Evolutionary conservation across 2,113 vertebrate species (phyloP).

Genomic region (Aptenodytes forsteri): DNA sequence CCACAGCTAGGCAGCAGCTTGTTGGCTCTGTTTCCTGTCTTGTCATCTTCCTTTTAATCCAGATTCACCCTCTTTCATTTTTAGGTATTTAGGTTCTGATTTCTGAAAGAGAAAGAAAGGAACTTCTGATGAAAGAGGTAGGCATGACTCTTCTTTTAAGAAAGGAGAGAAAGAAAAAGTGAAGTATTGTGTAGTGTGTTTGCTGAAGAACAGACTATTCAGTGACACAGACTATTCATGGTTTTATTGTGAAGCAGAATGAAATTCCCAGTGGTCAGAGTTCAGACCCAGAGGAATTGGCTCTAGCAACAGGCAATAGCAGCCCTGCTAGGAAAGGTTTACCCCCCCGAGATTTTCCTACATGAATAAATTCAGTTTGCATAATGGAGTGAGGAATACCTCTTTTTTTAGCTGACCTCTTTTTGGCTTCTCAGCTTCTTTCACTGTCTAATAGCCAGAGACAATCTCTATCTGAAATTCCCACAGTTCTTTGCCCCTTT

Average conservation of each 20-base stretch:
- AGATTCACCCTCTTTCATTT: neutral
- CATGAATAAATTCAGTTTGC: slow-evolving; percentile 36
- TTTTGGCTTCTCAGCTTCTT: slow-evolving; percentile 56
- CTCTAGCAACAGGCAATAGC: neutral
- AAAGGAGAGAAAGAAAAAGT: neutral
- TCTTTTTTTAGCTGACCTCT: slow-evolving; percentile 60
- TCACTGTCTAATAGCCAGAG: slow-evolving; percentile 33
- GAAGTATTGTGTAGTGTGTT: neutral
- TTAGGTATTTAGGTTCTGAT: neutral
- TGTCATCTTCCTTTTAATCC: neutral
- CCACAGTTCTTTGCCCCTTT: slow-evolving; percentile 1
- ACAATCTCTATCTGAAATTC: slow-evolving; percentile 35
- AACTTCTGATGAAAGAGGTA: neutral
- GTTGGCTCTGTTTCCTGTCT: neutral
- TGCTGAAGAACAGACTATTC: neutral
- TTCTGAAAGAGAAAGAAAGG: neutral
- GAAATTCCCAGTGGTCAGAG: neutral
- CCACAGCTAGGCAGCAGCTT: neutral
- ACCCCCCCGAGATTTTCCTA: neutral
- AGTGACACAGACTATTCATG: neutral
- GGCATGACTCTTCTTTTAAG: neutral
- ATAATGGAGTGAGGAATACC: slow-evolving; percentile 31
- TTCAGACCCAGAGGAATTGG: neutral
- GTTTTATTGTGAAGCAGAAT: neutral
- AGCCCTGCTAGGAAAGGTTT: neutral